Conservation (phyloP, 2,888 invertebrate species). For the Catocala fraxini region DNA sequence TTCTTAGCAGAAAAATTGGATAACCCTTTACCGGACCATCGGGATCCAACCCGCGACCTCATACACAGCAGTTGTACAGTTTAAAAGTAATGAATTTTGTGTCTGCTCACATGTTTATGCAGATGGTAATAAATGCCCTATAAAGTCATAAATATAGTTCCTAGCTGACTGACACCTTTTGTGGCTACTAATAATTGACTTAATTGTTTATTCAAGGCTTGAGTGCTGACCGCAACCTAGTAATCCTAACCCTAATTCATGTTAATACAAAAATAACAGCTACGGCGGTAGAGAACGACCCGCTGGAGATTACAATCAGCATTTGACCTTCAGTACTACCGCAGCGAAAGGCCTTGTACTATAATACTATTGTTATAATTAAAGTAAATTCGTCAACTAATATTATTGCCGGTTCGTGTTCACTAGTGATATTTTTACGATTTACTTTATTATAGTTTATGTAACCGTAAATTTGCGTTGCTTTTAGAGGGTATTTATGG, state of each 20-base stretch:
- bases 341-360: conserved; percentile 26
- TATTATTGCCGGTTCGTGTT: conserved; percentile 39
- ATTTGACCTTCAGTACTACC: conserved; percentile 14
- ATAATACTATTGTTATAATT: conserved; percentile 30
- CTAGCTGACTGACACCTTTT: no score
- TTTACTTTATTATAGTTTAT: conserved; percentile 21
- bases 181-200: no score
- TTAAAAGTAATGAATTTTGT: no score
- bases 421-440: conserved; percentile 26
- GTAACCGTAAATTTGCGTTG: conserved; percentile 14
- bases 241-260: neutral
- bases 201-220: no score
- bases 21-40: no score
- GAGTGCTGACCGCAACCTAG: neutral
- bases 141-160: no score
- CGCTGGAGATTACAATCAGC: conserved; percentile 19
- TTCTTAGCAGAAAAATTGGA: no score
- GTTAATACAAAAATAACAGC: neutral
- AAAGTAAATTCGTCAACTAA: conserved; percentile 41
- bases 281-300: neutral
- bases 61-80: no score
- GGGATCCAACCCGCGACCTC: no score
- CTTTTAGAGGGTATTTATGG: conserved; percentile 8
- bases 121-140: no score
- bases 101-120: no score